Evolutionary conservation across 2,888 invertebrate genomes (phyloP).

Genomic region (Drosophila tanythrix): DNA sequence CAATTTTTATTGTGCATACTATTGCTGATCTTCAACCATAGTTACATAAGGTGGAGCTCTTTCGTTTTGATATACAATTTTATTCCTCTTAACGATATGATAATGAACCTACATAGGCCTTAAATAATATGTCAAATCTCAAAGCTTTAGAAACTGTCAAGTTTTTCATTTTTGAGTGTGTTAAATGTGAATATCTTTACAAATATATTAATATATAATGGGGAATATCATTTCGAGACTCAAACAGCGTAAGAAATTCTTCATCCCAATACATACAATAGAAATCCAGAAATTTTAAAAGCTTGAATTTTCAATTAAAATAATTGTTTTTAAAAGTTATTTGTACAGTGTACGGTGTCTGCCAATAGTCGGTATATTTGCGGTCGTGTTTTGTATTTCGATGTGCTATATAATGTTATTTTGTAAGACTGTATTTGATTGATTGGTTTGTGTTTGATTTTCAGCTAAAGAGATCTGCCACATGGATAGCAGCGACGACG

Average conservation of each 20-base stretch:
- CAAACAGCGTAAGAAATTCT: neutral
- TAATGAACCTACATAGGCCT: neutral
- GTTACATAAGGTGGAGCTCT: neutral
- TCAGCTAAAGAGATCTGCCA: conserved; percentile 10
- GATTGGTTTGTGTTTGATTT: neutral
- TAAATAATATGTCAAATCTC: neutral
- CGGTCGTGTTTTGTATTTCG: neutral
- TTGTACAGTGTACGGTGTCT: neutral
- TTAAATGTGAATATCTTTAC: neutral
- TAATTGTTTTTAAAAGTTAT: neutral
- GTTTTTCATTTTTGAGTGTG: neutral
- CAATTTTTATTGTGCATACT: no score
- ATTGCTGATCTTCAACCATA: neutral
- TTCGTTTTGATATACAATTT: neutral
- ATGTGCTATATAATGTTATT: neutral
- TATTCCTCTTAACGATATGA: neutral
- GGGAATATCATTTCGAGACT: neutral
- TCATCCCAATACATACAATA: no score
- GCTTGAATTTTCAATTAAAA: neutral
- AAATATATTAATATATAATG: neutral
- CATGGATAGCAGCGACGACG: conserved; percentile 65
- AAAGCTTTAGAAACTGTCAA: neutral
- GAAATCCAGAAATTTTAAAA: neutral
- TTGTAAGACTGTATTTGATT: neutral
- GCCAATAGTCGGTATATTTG: neutral